Conservation (phyloP, 1,140 invertebrate genomes). For the Drosophila gunungcola region DNA sequence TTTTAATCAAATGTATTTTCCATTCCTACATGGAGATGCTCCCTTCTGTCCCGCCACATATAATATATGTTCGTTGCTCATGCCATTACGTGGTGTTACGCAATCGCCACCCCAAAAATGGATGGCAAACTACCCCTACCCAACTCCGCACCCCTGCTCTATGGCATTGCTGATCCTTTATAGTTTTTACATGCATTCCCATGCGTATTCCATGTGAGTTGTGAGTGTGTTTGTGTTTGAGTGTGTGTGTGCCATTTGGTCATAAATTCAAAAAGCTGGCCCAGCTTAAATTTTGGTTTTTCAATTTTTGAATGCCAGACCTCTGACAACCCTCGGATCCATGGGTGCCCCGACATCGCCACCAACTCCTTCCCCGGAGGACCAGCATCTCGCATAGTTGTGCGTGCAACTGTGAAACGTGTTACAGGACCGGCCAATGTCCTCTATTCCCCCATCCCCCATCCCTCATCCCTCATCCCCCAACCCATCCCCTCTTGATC, state of each 20-base stretch:
- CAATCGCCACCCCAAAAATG: slow-evolving; percentile 51
- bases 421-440: slow-evolving; percentile 55
- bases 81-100: slow-evolving; percentile 70
- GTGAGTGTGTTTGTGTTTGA: neutral
- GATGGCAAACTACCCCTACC: slow-evolving; percentile 9
- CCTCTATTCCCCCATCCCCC: slow-evolving; percentile 10
- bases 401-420: slow-evolving; percentile 80
- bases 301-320: slow-evolving; percentile 81
- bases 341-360: neutral
- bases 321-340: slow-evolving; percentile 28
- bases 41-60: slow-evolving; percentile 18
- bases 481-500: slow-evolving; percentile 5
- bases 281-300: slow-evolving; percentile 82
- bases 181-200: slow-evolving; percentile 68
- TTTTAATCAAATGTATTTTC: slow-evolving; percentile 51
- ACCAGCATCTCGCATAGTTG: slow-evolving; percentile 66
- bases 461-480: too few species aligned
- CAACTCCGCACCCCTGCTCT: neutral
- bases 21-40: slow-evolving; percentile 23
- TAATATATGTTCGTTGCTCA: slow-evolving; percentile 74
- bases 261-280: slow-evolving; percentile 82
- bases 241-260: slow-evolving; percentile 63
- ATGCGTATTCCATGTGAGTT: slow-evolving; percentile 62
- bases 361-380: neutral
- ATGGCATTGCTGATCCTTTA: slow-evolving; percentile 40